Evolutionary conservation across 1,140 invertebrate species (phyloP).

Genomic region (Acarapis woodi): DNA sequence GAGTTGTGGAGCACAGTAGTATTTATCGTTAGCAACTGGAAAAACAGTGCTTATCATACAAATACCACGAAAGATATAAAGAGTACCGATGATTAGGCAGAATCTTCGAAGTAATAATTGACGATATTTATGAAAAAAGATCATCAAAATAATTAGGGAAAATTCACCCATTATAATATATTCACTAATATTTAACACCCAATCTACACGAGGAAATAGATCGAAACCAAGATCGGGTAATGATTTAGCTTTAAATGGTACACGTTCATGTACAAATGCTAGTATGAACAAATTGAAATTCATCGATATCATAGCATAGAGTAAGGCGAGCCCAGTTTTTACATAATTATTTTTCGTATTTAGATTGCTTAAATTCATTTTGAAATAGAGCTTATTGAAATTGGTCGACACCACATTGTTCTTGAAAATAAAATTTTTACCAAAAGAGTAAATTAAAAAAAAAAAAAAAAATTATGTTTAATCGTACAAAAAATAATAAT

Average conservation of each 20-base stretch:
- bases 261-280: conserved; percentile 48
- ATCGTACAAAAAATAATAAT: too few relatives aligned
- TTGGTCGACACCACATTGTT: too few relatives aligned
- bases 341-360: conserved; percentile 8
- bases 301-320: conserved; percentile 20
- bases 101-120: conserved; percentile 32
- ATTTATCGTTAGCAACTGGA: conserved; percentile 45
- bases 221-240: conserved; percentile 52
- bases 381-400: too few relatives aligned
- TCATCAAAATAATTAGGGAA: conserved; percentile 34
- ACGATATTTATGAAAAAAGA: conserved; percentile 55
- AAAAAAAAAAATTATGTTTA: too few relatives aligned
- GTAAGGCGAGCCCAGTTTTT: conserved; percentile 16
- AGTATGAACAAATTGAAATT: conserved; percentile 26
- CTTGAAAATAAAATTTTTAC: too few relatives aligned
- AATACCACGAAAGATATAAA: conserved; percentile 56
- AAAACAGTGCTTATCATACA: conserved; percentile 68
- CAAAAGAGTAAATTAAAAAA: too few relatives aligned
- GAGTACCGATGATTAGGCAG: conserved; percentile 45
- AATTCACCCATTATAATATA: conserved; percentile 50
- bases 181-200: conserved; percentile 53
- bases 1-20: conserved; percentile 50
- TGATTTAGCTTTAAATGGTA: conserved; percentile 39
- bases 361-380: too few relatives aligned
- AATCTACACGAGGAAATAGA: conserved; percentile 32